Conservation (phyloP, 2,888 invertebrate species). For the Drosophila kambysellisi region DNA sequence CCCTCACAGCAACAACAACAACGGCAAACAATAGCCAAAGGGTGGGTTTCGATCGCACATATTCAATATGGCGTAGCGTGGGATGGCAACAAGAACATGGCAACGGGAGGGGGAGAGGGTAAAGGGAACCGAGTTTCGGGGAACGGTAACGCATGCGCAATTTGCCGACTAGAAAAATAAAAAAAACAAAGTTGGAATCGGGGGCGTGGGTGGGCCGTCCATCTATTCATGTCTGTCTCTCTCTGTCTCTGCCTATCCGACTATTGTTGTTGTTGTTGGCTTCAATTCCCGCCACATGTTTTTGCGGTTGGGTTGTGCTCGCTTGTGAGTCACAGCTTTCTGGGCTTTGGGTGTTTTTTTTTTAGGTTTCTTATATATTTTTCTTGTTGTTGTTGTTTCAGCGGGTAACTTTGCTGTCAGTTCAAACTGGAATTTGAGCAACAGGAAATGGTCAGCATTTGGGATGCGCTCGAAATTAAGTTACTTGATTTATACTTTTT, state of each 20-base stretch:
- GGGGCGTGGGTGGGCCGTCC: slow-evolving; percentile 66
- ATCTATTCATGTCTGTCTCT: slow-evolving; percentile 20
- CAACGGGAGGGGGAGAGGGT: not conserved
- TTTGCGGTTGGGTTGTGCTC: slow-evolving; percentile 51
- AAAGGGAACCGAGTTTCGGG: slow-evolving; percentile 4
- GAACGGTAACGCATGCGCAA: slow-evolving; percentile 72
- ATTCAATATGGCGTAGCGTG: slow-evolving; percentile 59
- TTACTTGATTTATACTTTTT: not conserved
- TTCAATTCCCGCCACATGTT: slow-evolving; percentile 41
- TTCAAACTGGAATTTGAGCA: slow-evolving; percentile 56
- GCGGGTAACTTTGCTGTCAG: slow-evolving; percentile 32
- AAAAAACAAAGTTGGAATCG: slow-evolving; percentile 35
- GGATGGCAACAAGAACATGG: slow-evolving; percentile 28
- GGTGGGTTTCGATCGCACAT: slow-evolving; percentile 48
- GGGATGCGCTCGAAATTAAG: slow-evolving; percentile 4
- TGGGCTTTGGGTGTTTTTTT: slow-evolving; percentile 34
- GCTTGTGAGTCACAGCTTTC: slow-evolving; percentile 55
- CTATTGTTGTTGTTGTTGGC: slow-evolving; percentile 19
- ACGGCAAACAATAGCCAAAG: slow-evolving; percentile 23
- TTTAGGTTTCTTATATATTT: not conserved
- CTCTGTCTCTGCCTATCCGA: not conserved
- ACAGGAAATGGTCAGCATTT: slow-evolving; percentile 63
- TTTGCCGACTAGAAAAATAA: slow-evolving; percentile 29
- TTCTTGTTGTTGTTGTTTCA: slow-evolving; percentile 16
- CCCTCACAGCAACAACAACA: slow-evolving; percentile 29